Conservation (phyloP, 1,140 invertebrate genomes). For the Drosophila baimaii region DNA sequence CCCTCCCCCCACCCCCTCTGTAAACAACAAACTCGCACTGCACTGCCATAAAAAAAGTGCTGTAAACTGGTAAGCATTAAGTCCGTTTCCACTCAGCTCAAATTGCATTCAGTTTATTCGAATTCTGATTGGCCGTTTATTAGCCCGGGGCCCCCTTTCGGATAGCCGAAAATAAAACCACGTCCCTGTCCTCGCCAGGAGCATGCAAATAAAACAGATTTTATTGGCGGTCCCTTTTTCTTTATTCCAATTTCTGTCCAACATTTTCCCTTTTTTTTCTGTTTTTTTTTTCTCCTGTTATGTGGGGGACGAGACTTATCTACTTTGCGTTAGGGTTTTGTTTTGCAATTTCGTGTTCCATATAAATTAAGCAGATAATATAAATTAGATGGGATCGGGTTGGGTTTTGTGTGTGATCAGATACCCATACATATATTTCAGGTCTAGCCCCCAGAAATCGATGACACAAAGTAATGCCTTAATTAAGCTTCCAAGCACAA, state of each 20-base stretch:
- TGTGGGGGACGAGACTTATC: constrained; percentile 17
- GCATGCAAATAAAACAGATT: constrained; percentile 73
- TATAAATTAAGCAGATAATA: constrained; percentile 79
- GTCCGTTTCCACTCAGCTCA: constrained; percentile 16
- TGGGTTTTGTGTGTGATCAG: constrained; percentile 43
- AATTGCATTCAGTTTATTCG: constrained; percentile 72
- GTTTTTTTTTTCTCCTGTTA: constrained; percentile 1
- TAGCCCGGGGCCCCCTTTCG: constrained; percentile 28
- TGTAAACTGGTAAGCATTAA: constrained; percentile 11
- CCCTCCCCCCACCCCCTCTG: too few relatives aligned
- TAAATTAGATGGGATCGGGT: constrained; percentile 59
- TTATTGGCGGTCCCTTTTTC: constrained; percentile 68
- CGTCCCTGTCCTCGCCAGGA: constrained; percentile 55
- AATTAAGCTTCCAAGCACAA: constrained; percentile 59
- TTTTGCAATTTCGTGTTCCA: constrained; percentile 52
- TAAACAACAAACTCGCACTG: constrained; percentile 8
- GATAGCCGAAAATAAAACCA: constrained; percentile 18
- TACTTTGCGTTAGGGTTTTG: constrained; percentile 33
- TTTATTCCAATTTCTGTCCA: constrained; percentile 63
- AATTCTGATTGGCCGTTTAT: constrained; percentile 67
- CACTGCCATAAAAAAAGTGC: constrained; percentile 21
- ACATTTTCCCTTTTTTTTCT: constrained; percentile 18
- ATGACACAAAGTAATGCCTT: constrained; percentile 80
- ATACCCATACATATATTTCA: constrained; percentile 24
- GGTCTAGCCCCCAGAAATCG: constrained; percentile 52